Evolutionary conservation across 2,113 vertebrate species (phyloP).

Genomic region (Eptatretus burgeri): DNA sequence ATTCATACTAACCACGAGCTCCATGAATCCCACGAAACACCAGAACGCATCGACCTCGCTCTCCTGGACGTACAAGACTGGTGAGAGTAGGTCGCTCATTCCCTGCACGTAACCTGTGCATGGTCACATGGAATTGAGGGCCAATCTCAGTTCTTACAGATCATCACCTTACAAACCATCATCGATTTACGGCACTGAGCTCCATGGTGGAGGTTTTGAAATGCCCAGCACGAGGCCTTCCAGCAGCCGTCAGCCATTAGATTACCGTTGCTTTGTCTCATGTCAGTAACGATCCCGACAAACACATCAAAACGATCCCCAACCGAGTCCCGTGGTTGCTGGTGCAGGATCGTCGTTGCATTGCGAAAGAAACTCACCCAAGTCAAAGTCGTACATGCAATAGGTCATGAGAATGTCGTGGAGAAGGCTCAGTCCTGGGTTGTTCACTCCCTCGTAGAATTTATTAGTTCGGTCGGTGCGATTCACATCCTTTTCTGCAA

Average conservation of each 20-base stretch:
- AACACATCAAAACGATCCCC: too few species aligned
- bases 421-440: slow-evolving; percentile 39
- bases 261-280: too few species aligned
- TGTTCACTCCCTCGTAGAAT: slow-evolving; percentile 50
- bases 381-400: slow-evolving; percentile 75
- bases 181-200: too few species aligned
- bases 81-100: slow-evolving; percentile 65
- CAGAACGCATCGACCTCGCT: slow-evolving; percentile 74
- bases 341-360: too few species aligned
- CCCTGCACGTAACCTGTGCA: slow-evolving; percentile 51
- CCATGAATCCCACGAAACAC: slow-evolving; percentile 69
- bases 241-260: too few species aligned
- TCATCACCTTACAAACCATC: too few species aligned
- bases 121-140: neutral
- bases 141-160: too few species aligned
- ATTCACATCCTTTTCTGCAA: slow-evolving; percentile 45
- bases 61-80: slow-evolving; percentile 43
- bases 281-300: too few species aligned
- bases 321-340: too few species aligned
- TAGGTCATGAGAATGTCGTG: slow-evolving; percentile 56
- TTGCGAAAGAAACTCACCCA: slow-evolving; percentile 27
- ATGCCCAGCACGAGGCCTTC: too few species aligned
- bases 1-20: slow-evolving; percentile 29
- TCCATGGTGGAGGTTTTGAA: too few species aligned
- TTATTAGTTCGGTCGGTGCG: slow-evolving; percentile 48